Conservation (phyloP, 2,113 vertebrate genomes). For the Calonectris borealis region DNA sequence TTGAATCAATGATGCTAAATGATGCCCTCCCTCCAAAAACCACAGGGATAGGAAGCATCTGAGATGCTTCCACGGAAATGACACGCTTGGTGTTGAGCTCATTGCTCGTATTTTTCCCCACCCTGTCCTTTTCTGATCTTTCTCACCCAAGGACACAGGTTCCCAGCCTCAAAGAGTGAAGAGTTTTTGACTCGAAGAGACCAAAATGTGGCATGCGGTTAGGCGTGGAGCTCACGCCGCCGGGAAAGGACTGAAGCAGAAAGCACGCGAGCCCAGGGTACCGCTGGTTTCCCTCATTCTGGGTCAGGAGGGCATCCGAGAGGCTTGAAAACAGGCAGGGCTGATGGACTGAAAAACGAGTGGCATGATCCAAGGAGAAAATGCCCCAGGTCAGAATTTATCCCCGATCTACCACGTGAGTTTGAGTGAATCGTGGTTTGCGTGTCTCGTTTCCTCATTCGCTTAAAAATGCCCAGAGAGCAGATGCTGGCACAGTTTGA, state of each 20-base stretch:
- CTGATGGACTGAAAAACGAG: not conserved
- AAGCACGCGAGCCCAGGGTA: fast-evolving
- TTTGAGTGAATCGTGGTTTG: not conserved
- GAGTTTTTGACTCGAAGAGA: not conserved
- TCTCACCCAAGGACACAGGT: not conserved
- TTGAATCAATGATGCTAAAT: conserved; percentile 47
- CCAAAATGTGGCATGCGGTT: not conserved
- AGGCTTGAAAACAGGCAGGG: not conserved
- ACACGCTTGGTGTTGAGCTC: not conserved
- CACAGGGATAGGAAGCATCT: not conserved
- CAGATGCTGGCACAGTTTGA: not conserved
- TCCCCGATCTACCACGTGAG: not conserved
- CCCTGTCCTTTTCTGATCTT: conserved; percentile 24
- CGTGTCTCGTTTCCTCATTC: not conserved
- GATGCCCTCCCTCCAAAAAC: not conserved
- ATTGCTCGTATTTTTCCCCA: conserved; percentile 11
- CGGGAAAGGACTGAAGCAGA: not conserved
- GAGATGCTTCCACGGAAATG: conserved; percentile 34
- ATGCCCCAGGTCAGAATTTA: not conserved
- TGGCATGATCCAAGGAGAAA: not conserved
- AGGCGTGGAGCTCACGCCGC: not conserved
- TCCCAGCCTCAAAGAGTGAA: not conserved
- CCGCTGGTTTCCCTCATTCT: not conserved
- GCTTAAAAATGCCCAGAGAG: not conserved
- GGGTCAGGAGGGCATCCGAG: not conserved